These are phyloP conservation scores for Amyelois transitella DNA, from an alignment of 1,140 invertebrate species.

Conservation along the genomic window DNA sequence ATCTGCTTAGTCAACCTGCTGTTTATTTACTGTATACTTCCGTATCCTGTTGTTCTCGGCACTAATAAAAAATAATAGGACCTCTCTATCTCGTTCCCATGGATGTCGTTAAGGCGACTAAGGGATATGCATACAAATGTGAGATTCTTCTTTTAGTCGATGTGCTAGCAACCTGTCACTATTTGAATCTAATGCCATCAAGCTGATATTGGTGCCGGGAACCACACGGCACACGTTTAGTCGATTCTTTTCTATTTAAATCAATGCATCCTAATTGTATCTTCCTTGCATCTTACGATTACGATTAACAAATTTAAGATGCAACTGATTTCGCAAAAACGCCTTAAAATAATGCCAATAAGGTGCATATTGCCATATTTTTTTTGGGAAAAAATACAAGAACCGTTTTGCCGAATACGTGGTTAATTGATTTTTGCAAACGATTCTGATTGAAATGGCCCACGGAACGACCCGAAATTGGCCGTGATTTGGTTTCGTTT, in stretches of 20 bases:
- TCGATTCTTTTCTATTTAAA: neutral
- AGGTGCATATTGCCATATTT: neutral
- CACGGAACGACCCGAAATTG: conserved; percentile 38
- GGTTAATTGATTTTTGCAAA: conserved; percentile 59
- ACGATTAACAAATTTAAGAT: conserved; percentile 6
- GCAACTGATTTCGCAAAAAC: neutral
- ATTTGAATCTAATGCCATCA: too few relatives aligned
- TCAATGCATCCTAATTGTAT: neutral
- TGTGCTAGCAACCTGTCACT: too few relatives aligned
- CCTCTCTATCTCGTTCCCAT: too few relatives aligned
- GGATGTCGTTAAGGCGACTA: too few relatives aligned
- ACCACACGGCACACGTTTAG: too few relatives aligned
- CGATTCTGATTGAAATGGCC: conserved; percentile 36
- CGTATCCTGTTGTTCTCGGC: too few relatives aligned
- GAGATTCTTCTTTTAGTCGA: too few relatives aligned
- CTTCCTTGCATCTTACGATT: conserved; percentile 28
- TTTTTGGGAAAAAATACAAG: conserved; percentile 9
- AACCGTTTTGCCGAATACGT: conserved; percentile 29
- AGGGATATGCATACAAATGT: too few relatives aligned
- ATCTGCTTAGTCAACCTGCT: too few relatives aligned
- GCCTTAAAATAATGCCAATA: neutral
- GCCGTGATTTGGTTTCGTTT: conserved; percentile 28
- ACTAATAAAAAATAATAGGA: too few relatives aligned
- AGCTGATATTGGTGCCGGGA: too few relatives aligned
- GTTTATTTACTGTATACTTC: too few relatives aligned